Percentiles rank a stretch among this genome's conserved stretches.
Conservation (phyloP, 2,113 vertebrate species). For the Bufo gargarizans region DNA sequence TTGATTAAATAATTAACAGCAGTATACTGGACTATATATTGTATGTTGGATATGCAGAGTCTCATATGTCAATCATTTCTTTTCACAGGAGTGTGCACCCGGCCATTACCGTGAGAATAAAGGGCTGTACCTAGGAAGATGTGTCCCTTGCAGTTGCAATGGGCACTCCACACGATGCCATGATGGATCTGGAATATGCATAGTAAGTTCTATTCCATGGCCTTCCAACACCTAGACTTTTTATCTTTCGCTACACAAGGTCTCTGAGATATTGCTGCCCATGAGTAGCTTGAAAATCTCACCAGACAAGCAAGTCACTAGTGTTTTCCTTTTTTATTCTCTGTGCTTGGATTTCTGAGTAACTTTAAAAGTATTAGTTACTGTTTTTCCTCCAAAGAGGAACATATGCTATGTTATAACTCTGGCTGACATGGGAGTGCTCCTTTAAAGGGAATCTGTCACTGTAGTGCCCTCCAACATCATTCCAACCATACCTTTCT, state of each 20-base stretch:
- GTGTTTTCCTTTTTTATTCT: not conserved
- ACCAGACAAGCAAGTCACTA: not conserved
- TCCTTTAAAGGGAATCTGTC: too few species aligned
- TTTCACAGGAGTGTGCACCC: conserved; percentile 78
- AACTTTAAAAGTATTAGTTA: too few species aligned
- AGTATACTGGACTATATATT: too few species aligned
- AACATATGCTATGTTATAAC: too few species aligned
- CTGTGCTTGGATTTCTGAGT: too few species aligned
- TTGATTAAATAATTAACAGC: too few species aligned
- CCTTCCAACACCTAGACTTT: not conserved
- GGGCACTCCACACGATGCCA: conserved; percentile 83
- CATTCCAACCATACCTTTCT: too few species aligned
- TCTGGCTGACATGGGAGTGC: too few species aligned
- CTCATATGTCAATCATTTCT: not conserved
- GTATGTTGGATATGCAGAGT: not conserved
- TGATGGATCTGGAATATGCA: conserved; percentile 83
- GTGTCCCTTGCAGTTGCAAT: conserved; percentile 86
- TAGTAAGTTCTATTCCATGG: conserved; percentile 78
- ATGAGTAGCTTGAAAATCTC: not conserved
- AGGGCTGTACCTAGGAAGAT: conserved; percentile 72
- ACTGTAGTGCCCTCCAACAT: too few species aligned
- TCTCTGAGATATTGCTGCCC: too few species aligned
- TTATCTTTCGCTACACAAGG: not conserved
- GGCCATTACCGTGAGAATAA: conserved; percentile 83
- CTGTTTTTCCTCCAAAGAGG: too few species aligned